These are phyloP conservation scores for Caenorhabditis plicata DNA, from an alignment of 2,888 invertebrate species.

Conservation along the genomic window DNA sequence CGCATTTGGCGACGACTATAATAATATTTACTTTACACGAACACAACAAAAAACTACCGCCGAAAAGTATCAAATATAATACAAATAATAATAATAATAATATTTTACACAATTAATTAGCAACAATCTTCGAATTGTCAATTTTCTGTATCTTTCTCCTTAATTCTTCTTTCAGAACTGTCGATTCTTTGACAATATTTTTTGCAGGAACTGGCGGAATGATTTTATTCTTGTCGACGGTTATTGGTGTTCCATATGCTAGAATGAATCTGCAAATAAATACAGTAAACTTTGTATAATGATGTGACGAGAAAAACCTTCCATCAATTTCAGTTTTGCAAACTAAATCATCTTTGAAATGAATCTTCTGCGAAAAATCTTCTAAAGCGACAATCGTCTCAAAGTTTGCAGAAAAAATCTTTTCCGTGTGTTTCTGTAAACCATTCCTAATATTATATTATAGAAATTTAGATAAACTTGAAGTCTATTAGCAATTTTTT, in stretches of 20 bases:
- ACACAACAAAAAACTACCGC: too few relatives aligned
- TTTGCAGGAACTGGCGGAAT: constrained; percentile 27
- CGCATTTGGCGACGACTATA: too few relatives aligned
- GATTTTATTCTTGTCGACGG: constrained; percentile 31
- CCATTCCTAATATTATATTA: not conserved
- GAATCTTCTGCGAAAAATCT: constrained; percentile 52
- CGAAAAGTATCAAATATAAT: too few relatives aligned
- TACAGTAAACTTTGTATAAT: not conserved
- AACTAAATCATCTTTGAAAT: constrained; percentile 48
- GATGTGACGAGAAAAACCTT: constrained; percentile 20
- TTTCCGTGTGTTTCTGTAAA: constrained; percentile 27
- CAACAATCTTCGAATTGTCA: too few relatives aligned
- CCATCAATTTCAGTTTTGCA: constrained; percentile 50
- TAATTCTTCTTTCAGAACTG: constrained; percentile 19
- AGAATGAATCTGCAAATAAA: constrained; percentile 33
- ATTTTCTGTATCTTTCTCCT: constrained; percentile 11
- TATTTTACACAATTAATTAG: too few relatives aligned
- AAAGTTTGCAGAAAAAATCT: constrained; percentile 42
- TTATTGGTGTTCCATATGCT: constrained; percentile 38
- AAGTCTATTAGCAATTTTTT: constrained; percentile 34
- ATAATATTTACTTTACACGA: too few relatives aligned
- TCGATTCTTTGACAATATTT: constrained; percentile 28
- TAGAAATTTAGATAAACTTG: constrained; percentile 14
- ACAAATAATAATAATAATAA: too few relatives aligned
- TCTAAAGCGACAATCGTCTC: constrained; percentile 47